Evolutionary conservation across 2,113 vertebrate species (phyloP).

Genomic region (Rhabdornis inornatus): DNA sequence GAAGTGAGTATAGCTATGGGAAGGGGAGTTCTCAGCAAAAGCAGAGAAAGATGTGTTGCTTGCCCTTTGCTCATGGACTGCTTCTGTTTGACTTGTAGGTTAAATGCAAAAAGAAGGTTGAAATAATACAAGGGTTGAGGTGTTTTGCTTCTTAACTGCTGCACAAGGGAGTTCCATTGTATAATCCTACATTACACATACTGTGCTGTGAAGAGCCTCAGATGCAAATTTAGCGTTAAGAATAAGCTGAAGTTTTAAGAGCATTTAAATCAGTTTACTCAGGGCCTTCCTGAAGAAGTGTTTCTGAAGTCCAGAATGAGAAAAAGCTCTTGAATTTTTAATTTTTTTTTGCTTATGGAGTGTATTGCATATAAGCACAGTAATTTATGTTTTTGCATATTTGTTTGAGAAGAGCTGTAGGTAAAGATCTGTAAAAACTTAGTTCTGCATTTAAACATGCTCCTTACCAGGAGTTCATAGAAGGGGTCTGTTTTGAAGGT

Average conservation of each 20-base stretch:
- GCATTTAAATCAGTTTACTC: not conserved
- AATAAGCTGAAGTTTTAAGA: not conserved
- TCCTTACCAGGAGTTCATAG: not conserved
- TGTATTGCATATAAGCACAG: not conserved
- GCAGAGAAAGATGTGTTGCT: not conserved
- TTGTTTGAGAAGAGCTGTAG: not conserved
- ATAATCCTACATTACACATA: not conserved
- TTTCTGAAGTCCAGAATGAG: not conserved
- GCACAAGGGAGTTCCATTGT: not conserved
- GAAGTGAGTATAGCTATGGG: not conserved
- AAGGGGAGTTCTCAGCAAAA: not conserved
- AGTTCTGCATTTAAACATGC: not conserved
- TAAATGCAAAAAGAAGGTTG: not conserved
- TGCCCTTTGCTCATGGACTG: not conserved
- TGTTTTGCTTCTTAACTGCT: not conserved
- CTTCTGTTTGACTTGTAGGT: not conserved
- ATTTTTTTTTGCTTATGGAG: not conserved
- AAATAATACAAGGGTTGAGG: not conserved
- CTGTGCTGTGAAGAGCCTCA: not conserved
- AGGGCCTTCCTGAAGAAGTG: not conserved
- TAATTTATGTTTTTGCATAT: not conserved
- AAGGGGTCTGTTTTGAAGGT: not conserved
- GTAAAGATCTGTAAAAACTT: not conserved
- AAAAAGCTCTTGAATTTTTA: not conserved
- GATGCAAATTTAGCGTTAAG: not conserved